Percentiles rank a stretch among this genome's conserved stretches.
phyloP scores from a whole-genome alignment of 2,113 vertebrate genomes.

The Pyrgilauda ruficollis region DNA sequence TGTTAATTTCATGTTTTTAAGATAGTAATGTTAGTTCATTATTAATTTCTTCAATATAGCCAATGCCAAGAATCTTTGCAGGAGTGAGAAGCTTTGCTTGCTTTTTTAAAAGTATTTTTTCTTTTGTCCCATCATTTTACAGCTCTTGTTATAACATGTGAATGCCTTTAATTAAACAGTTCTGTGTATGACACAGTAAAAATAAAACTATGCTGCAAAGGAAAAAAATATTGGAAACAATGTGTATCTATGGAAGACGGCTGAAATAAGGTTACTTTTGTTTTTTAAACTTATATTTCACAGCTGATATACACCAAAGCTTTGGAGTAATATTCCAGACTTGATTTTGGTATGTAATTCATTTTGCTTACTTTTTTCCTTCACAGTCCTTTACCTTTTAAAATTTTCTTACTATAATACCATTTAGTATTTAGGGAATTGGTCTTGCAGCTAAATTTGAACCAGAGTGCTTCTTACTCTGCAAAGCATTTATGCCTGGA shows the following conservation, averaged over 20 bases:
- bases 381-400: background rate
- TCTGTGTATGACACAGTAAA: background rate
- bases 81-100: background rate
- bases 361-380: background rate
- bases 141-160: background rate
- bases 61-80: background rate
- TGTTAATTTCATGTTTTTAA: background rate
- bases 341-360: background rate
- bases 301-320: background rate
- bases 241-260: background rate
- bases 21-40: background rate
- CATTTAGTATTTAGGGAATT: background rate
- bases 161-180: background rate
- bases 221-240: background rate
- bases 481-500: background rate
- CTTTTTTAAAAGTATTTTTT: background rate
- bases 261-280: background rate
- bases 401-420: background rate
- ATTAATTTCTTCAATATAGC: background rate
- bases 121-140: background rate
- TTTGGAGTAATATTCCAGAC: background rate
- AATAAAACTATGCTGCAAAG: background rate
- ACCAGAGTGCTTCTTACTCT: background rate
- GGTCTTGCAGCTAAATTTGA: background rate
- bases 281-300: background rate